Conservation (phyloP, 2,113 vertebrate species). For the Dendrocopos noguchii region DNA sequence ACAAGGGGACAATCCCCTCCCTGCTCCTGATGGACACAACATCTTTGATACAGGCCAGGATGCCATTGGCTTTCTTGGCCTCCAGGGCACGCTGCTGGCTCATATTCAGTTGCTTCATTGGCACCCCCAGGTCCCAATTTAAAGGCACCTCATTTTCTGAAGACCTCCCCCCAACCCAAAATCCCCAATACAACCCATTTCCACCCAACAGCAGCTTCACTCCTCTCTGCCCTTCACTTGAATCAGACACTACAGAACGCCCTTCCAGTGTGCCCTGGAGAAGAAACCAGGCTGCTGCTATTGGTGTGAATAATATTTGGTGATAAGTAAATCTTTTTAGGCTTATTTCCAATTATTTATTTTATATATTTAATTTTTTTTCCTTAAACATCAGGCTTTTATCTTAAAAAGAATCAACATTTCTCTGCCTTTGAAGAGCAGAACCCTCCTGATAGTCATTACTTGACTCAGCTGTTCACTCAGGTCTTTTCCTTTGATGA, state of each 20-base stretch:
- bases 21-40: no score
- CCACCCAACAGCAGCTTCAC: not conserved
- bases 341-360: not conserved
- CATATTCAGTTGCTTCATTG: no score
- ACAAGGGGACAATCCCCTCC: no score
- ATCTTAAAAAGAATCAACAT: constrained; percentile 46
- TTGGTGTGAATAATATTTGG: not conserved
- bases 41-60: no score
- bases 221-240: not conserved
- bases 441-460: constrained; percentile 62
- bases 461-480: constrained; percentile 48
- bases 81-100: no score
- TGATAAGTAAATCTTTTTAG: constrained; percentile 13
- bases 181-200: not conserved
- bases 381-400: not conserved
- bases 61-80: no score
- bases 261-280: rapidly evolving
- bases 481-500: constrained; percentile 31
- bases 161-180: not conserved
- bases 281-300: not conserved
- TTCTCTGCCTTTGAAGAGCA: constrained; percentile 54
- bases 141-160: not conserved
- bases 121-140: not conserved
- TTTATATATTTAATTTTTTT: not conserved
- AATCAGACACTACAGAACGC: not conserved